phyloP scores from a whole-genome alignment of 1,140 invertebrate species.

The Planococcus citri region DNA sequence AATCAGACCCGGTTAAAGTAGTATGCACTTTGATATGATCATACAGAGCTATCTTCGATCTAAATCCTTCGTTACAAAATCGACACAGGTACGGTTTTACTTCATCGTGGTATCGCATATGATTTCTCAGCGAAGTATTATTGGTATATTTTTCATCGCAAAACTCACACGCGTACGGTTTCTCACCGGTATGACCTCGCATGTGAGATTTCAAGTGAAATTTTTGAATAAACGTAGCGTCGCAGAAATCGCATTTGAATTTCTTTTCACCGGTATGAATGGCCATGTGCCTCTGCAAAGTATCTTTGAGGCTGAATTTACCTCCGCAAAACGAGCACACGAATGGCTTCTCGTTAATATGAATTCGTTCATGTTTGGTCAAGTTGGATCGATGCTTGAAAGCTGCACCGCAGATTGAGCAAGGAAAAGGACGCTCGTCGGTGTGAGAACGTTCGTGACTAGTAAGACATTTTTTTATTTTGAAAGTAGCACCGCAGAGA shows the following conservation, averaged over 20 bases:
- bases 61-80: conserved; percentile 11
- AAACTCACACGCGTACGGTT: conserved; percentile 46
- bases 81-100: not conserved
- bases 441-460: not conserved
- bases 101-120: conserved; percentile 16
- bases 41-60: not conserved
- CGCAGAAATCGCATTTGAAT: conserved; percentile 40
- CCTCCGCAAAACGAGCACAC: conserved; percentile 46
- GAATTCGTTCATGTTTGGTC: conserved; percentile 87
- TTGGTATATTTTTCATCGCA: conserved; percentile 33
- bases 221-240: conserved; percentile 9
- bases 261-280: conserved; percentile 41
- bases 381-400: not conserved
- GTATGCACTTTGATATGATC: not conserved
- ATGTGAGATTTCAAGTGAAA: conserved; percentile 79
- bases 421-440: not conserved
- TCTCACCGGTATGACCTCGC: conserved; percentile 59
- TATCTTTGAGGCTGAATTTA: conserved; percentile 34
- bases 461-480: conserved; percentile 26
- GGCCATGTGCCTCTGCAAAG: conserved; percentile 36
- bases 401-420: not conserved
- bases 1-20: not conserved
- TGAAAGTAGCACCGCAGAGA: conserved; percentile 50
- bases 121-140: conserved; percentile 18
- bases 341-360: conserved; percentile 92